Base-by-base conservation (phyloP, 2,797 vertebrate species). In the Gallinago nigripennis region DNA sequence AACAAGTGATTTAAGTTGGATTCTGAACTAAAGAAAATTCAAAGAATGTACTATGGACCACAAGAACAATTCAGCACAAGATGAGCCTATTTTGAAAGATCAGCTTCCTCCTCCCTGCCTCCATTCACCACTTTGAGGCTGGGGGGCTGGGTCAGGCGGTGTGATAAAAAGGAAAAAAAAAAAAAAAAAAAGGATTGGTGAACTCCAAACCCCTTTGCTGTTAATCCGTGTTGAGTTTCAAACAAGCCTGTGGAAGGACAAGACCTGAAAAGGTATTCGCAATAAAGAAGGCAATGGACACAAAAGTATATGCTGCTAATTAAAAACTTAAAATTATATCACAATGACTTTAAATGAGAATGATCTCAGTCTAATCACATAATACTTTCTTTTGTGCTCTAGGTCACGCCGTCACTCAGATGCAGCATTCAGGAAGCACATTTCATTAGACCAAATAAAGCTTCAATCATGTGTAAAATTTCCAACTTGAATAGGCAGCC, bases 391-490 rank as follows among this genome's bases (percentile, higher is more conserved):
- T 98, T 99, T 99, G 99, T 99, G 97, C 98, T 98, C 96, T 92
- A 95, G 98, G 98, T 99, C 98, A 98, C 82, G 97, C 97, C 98
- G 90, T 98, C 98, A 98, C 98, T 98, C 97, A 98, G 98, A 98
- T 98, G 98, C 97, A 98, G 98, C 98, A 98, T 98, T 98, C 98
- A 99, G 98, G 98, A 99, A 99, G 98, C 98, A 98, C 98, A 98
- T 98, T 99, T 99, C 99, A 99, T 99, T 99, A 98, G 98, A 98
- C 98, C 98, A 98, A 99, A 99, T 99, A 98, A 98, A 98, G 98
- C 98, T 99, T 98, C 98, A 98, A 98, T 99, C 98, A 99, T 99
- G 98, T 99, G 98, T 99, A 98, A 99, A 99, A 99, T 99, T 98
- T 98, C 98, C 98, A 98, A 97, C 98, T 98, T 99, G 98, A 99